These are phyloP conservation scores for Myrmecobius fasciatus DNA, from an alignment of 2,113 vertebrate species.

Conservation along the genomic window DNA sequence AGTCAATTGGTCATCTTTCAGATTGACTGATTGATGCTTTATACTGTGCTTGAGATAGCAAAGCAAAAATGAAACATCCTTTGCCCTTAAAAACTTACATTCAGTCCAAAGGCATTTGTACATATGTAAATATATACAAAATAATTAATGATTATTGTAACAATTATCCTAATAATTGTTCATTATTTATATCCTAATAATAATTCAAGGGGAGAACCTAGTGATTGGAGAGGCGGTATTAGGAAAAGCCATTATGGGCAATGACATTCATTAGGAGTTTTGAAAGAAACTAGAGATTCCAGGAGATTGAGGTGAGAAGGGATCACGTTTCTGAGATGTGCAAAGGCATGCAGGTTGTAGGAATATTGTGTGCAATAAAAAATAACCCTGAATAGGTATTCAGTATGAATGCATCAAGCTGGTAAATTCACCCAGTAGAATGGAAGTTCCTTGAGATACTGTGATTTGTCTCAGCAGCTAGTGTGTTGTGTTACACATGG, in stretches of 20 bases:
- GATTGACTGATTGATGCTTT: neutral
- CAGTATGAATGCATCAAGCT: neutral
- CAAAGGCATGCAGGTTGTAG: neutral
- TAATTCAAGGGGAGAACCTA: neutral
- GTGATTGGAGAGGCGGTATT: neutral
- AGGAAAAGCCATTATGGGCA: neutral
- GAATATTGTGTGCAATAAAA: neutral
- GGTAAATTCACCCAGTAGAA: neutral
- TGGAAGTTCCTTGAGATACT: neutral
- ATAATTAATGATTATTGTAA: neutral
- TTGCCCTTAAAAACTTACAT: neutral
- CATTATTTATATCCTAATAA: neutral
- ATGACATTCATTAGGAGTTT: neutral
- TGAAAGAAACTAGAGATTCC: neutral
- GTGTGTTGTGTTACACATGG: no score
- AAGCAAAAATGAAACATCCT: neutral
- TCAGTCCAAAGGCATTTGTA: neutral
- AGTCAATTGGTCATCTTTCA: neutral
- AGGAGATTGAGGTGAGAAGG: neutral
- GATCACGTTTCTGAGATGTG: neutral
- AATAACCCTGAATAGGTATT: neutral
- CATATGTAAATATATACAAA: neutral
- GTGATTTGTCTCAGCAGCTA: no score
- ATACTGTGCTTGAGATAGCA: no score
- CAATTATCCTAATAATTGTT: neutral